A percentile compares a stretch with the other conserved stretches of the same genome.
These are phyloP conservation scores for Asteroscopus sphinx DNA, from an alignment of 2,888 invertebrate genomes.

Conservation along the genomic window DNA sequence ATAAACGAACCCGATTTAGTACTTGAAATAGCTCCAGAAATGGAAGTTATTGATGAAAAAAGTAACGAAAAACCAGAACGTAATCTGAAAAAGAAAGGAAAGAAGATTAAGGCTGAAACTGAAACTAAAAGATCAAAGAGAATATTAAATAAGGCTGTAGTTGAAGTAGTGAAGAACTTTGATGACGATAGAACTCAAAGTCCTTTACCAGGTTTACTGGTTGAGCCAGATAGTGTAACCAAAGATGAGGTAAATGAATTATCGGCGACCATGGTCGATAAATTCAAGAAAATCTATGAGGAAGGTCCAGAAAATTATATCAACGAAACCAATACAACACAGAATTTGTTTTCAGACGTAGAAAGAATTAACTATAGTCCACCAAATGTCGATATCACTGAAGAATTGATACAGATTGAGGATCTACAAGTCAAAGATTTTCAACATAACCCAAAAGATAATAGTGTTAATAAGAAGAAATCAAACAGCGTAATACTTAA, in stretches of 20 bases:
- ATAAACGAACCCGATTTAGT: constrained; percentile 58
- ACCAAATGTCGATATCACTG: constrained; percentile 51
- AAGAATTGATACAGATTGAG: constrained; percentile 51
- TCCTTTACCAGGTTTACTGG: constrained; percentile 76
- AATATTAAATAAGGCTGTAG: constrained; percentile 44
- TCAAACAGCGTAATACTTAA: constrained; percentile 6
- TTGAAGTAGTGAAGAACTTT: constrained; percentile 39
- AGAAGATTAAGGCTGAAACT: constrained; percentile 39
- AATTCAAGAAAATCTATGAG: constrained; percentile 69
- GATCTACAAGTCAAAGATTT: constrained; percentile 23
- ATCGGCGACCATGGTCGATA: constrained; percentile 66
- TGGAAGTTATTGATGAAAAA: constrained; percentile 68
- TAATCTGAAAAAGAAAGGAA: constrained; percentile 47
- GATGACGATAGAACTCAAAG: constrained; percentile 70
- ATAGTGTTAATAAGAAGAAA: constrained; percentile 23
- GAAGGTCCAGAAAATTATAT: constrained; percentile 57
- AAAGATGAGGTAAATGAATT: constrained; percentile 64
- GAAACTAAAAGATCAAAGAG: constrained; percentile 43
- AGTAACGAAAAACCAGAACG: constrained; percentile 23
- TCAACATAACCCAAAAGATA: constrained; percentile 12
- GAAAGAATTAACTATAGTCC: constrained; percentile 63
- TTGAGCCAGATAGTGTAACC: constrained; percentile 65
- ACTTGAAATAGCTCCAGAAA: constrained; percentile 56
- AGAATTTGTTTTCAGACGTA: constrained; percentile 69
- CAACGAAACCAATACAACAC: constrained; percentile 69